Percentiles rank a stretch among this genome's conserved stretches.
Conservation (phyloP, 2,113 vertebrate genomes). For the Dromaius novaehollandiae region DNA sequence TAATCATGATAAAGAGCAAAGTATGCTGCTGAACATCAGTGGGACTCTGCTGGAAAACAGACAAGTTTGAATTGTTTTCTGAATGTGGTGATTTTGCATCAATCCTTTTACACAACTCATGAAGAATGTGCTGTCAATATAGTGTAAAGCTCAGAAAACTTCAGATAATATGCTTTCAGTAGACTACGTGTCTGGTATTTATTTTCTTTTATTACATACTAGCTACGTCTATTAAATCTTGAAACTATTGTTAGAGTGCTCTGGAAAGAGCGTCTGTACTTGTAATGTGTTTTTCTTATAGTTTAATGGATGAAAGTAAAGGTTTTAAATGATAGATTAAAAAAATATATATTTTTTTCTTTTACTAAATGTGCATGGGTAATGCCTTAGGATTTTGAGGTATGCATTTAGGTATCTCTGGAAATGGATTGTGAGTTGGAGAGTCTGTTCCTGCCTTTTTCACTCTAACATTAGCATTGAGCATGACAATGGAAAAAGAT, state of each 20-base stretch:
- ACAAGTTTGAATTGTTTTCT: neutral
- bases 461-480: neutral
- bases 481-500: neutral
- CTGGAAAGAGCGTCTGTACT: neutral
- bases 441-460: neutral
- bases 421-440: neutral
- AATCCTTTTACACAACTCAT: neutral
- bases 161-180: neutral
- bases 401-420: neutral
- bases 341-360: neutral
- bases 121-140: neutral
- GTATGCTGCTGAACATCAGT: neutral
- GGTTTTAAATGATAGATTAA: neutral
- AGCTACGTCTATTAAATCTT: neutral
- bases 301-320: neutral
- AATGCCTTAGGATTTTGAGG: neutral
- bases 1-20: neutral
- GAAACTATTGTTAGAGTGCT: neutral
- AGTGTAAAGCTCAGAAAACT: neutral
- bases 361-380: neutral
- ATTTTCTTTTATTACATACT: neutral
- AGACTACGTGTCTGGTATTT: rapidly evolving
- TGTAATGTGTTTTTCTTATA: neutral
- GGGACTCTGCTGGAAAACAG: neutral
- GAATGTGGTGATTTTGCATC: neutral